Conservation (phyloP, 2,113 vertebrate genomes). For the Struthidea cinerea region DNA sequence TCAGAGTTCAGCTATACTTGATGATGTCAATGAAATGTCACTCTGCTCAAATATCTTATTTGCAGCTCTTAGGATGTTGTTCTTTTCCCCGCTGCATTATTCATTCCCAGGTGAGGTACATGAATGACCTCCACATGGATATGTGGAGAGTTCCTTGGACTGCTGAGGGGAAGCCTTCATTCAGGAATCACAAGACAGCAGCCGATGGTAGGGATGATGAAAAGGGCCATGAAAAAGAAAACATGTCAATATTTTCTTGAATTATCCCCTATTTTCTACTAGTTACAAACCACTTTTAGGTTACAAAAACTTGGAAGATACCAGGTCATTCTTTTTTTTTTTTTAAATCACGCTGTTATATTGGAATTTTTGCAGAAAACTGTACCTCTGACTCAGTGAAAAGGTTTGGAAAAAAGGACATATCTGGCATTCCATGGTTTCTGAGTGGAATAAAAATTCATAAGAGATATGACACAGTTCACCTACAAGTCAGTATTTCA, state of each 20-base stretch:
- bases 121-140: neutral
- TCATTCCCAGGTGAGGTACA: neutral
- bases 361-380: neutral
- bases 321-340: neutral
- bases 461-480: neutral
- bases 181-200: neutral
- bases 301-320: neutral
- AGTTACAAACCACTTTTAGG: neutral
- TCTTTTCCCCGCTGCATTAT: neutral
- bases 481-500: neutral
- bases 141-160: neutral
- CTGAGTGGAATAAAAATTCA: neutral
- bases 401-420: neutral
- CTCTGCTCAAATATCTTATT: neutral
- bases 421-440: neutral
- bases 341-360: neutral
- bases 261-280: neutral
- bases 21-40: neutral
- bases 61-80: neutral
- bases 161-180: neutral
- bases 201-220: neutral
- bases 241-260: neutral
- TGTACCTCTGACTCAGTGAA: neutral
- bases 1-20: neutral
- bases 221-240: neutral